Evolutionary conservation across 2,888 invertebrate genomes (phyloP).

Genomic region (Pyrgus malvae): DNA sequence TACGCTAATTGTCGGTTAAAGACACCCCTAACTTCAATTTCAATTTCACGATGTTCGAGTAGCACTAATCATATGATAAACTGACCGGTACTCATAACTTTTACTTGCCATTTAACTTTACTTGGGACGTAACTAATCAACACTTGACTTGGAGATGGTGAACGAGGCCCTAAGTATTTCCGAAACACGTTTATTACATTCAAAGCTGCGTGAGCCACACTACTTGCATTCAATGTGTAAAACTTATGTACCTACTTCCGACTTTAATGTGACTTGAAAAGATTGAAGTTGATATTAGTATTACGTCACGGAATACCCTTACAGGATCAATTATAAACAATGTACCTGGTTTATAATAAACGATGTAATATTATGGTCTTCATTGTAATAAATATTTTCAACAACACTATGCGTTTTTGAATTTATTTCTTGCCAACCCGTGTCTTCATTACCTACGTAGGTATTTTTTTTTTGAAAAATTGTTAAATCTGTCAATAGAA

Average conservation of each 20-base stretch:
- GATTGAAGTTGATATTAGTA: constrained; percentile 3
- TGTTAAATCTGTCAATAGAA: no score
- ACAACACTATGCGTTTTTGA: constrained; percentile 41
- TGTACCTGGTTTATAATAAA: constrained; percentile 80
- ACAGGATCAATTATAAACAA: constrained; percentile 63
- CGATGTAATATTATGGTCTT: constrained; percentile 65
- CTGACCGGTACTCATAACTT: no score
- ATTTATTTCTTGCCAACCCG: not conserved
- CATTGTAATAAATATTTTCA: constrained; percentile 79
- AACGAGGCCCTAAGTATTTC: no score
- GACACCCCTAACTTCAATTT: no score
- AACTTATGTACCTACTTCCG: constrained; percentile 30
- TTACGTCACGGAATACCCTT: constrained; percentile 38
- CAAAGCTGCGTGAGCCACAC: constrained; percentile 18
- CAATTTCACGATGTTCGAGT: no score
- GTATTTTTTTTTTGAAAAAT: no score
- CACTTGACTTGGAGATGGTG: no score
- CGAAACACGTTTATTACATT: constrained; percentile 24
- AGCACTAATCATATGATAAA: no score
- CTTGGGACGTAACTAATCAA: no score
- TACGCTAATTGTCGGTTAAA: no score
- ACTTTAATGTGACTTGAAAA: constrained; percentile 16
- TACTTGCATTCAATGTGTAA: constrained; percentile 21
- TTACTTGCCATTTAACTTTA: no score
- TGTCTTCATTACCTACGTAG: no score